These are phyloP conservation scores for Synanceia verrucosa DNA, from an alignment of 2,797 vertebrate species.

Conservation along the genomic window DNA sequence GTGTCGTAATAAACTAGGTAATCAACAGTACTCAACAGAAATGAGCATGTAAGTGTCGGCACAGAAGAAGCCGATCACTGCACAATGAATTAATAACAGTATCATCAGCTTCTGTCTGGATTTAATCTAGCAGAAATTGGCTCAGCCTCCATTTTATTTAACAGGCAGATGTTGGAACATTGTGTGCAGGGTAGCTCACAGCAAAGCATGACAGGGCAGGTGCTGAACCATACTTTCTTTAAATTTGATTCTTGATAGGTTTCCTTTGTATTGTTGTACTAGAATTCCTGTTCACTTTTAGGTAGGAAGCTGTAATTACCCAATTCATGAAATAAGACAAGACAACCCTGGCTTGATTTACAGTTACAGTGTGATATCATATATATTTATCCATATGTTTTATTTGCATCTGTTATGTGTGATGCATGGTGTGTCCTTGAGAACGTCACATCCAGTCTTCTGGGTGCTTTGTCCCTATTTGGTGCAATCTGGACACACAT, in stretches of 20 bases:
- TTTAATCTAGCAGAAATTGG: slow-evolving; percentile 6
- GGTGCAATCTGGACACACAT: too few relatives aligned
- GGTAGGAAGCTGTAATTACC: not conserved
- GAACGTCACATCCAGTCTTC: too few relatives aligned
- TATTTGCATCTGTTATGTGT: not conserved
- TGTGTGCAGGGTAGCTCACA: not conserved
- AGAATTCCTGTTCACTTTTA: not conserved
- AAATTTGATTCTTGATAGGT: not conserved
- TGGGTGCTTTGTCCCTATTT: too few relatives aligned
- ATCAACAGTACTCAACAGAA: slow-evolving; percentile 10
- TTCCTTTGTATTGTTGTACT: not conserved
- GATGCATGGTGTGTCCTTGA: not conserved
- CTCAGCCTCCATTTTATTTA: not conserved
- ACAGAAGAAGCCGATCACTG: not conserved
- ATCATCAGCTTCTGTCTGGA: not conserved
- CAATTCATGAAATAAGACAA: not conserved
- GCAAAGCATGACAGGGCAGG: not conserved
- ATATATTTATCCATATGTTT: not conserved
- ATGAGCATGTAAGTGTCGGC: not conserved
- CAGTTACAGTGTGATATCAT: not conserved
- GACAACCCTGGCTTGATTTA: not conserved
- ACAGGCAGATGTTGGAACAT: slow-evolving; percentile 4
- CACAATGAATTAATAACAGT: slow-evolving; percentile 15
- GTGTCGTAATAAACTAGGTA: not conserved
- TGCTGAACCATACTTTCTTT: not conserved